Percentiles rank a stretch among this genome's conserved stretches.
Conservation (phyloP, 64 coral and sea anemone genomes). For the Actinia tenebrosa region DNA sequence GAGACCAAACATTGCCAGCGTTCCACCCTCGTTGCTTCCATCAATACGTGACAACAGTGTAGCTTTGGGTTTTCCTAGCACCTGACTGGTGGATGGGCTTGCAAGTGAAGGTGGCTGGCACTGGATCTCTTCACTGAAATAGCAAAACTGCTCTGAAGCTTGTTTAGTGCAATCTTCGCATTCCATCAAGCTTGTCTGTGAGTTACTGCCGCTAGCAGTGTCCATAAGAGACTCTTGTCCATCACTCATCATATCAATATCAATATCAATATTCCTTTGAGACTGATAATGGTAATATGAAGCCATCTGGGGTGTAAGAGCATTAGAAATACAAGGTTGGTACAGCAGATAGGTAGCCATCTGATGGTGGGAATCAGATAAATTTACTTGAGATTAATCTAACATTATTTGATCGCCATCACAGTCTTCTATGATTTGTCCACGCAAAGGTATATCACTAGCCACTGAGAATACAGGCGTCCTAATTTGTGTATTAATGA, state of each 20-base stretch:
- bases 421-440: neutral
- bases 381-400: neutral
- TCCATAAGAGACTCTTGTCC: neutral
- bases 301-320: neutral
- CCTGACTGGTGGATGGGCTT: neutral
- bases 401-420: neutral
- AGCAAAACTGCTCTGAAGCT: neutral
- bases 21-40: neutral
- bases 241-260: conserved; percentile 1
- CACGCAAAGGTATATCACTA: neutral
- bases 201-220: neutral
- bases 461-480: neutral
- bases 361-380: neutral
- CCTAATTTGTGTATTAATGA: neutral
- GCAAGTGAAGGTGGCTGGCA: neutral
- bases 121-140: neutral
- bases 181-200: neutral
- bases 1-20: neutral
- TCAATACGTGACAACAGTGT: neutral
- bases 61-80: neutral
- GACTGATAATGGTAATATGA: neutral
- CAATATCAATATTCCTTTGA: neutral
- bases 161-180: neutral
- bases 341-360: neutral
- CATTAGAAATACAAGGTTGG: neutral